These are phyloP conservation scores for Anthopleura sola DNA, from an alignment of 64 coral and sea anemone genomes.

Conservation along the genomic window DNA sequence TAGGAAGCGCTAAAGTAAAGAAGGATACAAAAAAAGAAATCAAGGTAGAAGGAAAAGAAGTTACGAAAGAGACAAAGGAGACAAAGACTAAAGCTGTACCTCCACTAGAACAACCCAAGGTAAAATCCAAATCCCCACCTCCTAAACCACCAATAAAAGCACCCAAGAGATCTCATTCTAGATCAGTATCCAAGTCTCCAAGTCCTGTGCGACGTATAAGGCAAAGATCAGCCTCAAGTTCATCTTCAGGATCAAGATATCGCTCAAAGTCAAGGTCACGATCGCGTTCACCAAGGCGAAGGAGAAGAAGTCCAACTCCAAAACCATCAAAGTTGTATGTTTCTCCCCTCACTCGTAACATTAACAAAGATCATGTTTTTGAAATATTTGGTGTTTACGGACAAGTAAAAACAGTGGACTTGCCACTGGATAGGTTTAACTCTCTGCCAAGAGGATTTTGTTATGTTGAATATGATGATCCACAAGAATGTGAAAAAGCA, in stretches of 20 bases:
- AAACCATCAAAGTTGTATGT: conserved; percentile 88
- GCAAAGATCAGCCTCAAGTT: conserved; percentile 67
- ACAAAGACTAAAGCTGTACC: conserved; percentile 75
- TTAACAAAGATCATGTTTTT: conserved; percentile 91
- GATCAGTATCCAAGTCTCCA: conserved; percentile 45
- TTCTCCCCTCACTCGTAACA: conserved; percentile 83
- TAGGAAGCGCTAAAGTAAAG: conserved; percentile 42
- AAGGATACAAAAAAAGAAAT: conserved; percentile 74
- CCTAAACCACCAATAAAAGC: conserved; percentile 38
- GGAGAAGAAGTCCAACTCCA: conserved; percentile 79
- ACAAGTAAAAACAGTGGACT: conserved; percentile 84
- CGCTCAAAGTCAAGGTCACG: conserved; percentile 57
- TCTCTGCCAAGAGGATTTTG: conserved; percentile 86
- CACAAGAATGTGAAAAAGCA: conserved; percentile 77
- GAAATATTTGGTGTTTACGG: conserved; percentile 98
- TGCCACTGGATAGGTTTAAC: conserved; percentile 87
- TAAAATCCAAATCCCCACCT: conserved; percentile 55
- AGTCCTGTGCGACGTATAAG: conserved; percentile 45
- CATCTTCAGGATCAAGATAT: conserved; percentile 53
- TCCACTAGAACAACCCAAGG: conserved; percentile 38
- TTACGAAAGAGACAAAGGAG: conserved; percentile 71
- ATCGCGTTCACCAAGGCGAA: conserved; percentile 78
- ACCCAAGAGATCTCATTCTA: conserved; percentile 16
- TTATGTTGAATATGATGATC: conserved; percentile 90
- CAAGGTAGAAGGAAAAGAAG: conserved; percentile 71